phyloP scores from a whole-genome alignment of 2,888 invertebrate species.

The Sminthurides aquaticus region DNA sequence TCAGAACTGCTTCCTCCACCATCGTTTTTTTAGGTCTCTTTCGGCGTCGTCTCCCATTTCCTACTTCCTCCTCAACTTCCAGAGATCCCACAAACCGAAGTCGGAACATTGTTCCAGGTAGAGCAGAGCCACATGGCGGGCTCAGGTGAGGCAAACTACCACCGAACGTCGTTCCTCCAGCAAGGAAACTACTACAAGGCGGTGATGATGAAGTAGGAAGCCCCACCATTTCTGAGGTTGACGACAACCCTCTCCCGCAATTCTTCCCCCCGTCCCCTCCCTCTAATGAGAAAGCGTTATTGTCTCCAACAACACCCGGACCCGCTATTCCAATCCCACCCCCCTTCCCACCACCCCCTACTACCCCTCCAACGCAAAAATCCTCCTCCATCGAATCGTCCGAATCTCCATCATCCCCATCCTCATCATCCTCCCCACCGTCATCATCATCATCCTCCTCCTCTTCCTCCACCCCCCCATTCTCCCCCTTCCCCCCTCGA shows the following conservation, averaged over 20 bases:
- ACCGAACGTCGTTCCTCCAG: not conserved
- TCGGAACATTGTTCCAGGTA: constrained; percentile 67
- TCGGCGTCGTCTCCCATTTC: constrained; percentile 59
- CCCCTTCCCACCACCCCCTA: not conserved
- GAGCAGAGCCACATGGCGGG: constrained; percentile 48
- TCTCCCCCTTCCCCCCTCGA: not conserved
- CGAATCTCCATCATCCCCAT: not conserved
- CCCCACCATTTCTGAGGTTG: not conserved
- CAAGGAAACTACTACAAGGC: not conserved
- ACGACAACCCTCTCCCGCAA: constrained; percentile 6
- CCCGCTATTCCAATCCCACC: not conserved
- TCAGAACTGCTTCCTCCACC: constrained; percentile 79
- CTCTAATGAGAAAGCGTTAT: not conserved
- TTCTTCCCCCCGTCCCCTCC: not conserved
- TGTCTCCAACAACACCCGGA: not conserved
- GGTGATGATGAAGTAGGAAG: not conserved
- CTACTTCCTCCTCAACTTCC: constrained; percentile 70
- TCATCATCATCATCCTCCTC: constrained; percentile 25
- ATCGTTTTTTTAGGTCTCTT: constrained; percentile 77
- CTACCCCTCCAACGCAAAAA: constrained; percentile 3
- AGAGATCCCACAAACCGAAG: constrained; percentile 76
- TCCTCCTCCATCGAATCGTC: constrained; percentile 18
- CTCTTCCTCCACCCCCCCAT: constrained; percentile 21
- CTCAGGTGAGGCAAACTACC: constrained; percentile 27
- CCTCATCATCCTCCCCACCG: constrained; percentile 6